phyloP scores from a whole-genome alignment of 2,113 vertebrate genomes.

The Poeciliopsis turrubarensis region DNA sequence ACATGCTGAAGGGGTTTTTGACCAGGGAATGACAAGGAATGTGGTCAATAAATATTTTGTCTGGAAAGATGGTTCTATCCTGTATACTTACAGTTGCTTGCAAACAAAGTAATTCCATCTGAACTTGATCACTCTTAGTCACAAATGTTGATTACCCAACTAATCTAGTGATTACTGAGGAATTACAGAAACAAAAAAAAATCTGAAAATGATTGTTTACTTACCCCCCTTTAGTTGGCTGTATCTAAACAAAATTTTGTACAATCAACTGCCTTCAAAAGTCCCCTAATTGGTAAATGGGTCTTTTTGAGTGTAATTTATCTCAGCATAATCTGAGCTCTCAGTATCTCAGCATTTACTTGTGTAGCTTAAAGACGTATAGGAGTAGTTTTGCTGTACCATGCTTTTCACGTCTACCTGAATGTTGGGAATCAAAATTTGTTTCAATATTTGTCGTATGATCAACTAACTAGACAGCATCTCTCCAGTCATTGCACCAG shows the following conservation, averaged over 20 bases:
- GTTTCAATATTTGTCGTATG: too few species aligned
- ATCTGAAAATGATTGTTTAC: background rate
- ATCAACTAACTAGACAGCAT: too few species aligned
- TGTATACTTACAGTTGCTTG: constrained; percentile 11
- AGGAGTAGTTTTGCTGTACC: too few species aligned
- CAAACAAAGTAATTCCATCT: background rate
- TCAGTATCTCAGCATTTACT: background rate
- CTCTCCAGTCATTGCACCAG: too few species aligned
- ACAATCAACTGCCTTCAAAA: background rate
- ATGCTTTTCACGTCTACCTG: too few species aligned
- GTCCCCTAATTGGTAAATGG: too few species aligned
- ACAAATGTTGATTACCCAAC: background rate
- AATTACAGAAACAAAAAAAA: background rate
- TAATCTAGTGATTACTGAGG: background rate
- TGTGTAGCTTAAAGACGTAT: background rate
- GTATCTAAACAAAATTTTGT: background rate
- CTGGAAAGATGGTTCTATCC: constrained; percentile 3
- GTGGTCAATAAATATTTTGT: constrained; percentile 11
- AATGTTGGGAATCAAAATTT: too few species aligned
- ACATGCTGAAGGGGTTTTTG: constrained; percentile 15
- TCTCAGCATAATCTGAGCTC: background rate
- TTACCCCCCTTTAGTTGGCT: background rate
- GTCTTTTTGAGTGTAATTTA: background rate
- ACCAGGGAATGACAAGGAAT: background rate
- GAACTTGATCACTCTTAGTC: background rate